These are phyloP conservation scores for Dioctria rufipes DNA, from an alignment of 2,888 invertebrate genomes.

Conservation along the genomic window DNA sequence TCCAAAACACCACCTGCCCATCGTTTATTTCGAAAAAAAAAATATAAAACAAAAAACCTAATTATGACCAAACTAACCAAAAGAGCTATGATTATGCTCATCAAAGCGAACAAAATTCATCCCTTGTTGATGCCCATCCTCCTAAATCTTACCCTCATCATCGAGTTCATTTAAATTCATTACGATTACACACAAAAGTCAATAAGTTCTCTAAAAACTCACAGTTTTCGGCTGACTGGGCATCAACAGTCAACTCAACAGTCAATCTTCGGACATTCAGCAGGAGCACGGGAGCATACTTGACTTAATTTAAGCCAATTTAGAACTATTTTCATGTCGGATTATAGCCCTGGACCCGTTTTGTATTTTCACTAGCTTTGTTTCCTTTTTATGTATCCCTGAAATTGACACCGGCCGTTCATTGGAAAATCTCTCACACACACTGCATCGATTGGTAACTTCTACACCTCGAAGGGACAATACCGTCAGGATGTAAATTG, in stretches of 20 bases:
- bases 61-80: slow-evolving; percentile 14
- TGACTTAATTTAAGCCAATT: slow-evolving; percentile 72
- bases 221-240: slow-evolving; percentile 52
- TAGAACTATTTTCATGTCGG: slow-evolving; percentile 62
- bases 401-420: slow-evolving; percentile 34
- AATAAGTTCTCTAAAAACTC: slow-evolving; percentile 63
- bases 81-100: neutral
- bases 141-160: slow-evolving; percentile 60
- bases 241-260: slow-evolving; percentile 30
- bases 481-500: slow-evolving; percentile 55
- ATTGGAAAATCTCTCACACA: slow-evolving; percentile 11
- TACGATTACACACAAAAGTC: slow-evolving; percentile 63
- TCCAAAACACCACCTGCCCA: too few relatives aligned
- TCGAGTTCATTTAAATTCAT: slow-evolving; percentile 69
- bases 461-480: slow-evolving; percentile 56
- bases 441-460: slow-evolving; percentile 46
- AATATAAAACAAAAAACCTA: neutral
- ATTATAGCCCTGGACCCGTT: slow-evolving; percentile 43
- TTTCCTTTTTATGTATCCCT: slow-evolving; percentile 19
- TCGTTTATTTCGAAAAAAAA: neutral
- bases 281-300: slow-evolving; percentile 63
- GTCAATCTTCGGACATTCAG: slow-evolving; percentile 19
- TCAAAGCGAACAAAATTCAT: slow-evolving; percentile 65
- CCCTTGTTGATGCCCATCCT: slow-evolving; percentile 61
- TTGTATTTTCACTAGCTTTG: neutral